Percentiles rank a stretch among this genome's conserved stretches.
phyloP scores from a whole-genome alignment of 2,113 vertebrate species.

The Rhynchopsitta pachyrhyncha region DNA sequence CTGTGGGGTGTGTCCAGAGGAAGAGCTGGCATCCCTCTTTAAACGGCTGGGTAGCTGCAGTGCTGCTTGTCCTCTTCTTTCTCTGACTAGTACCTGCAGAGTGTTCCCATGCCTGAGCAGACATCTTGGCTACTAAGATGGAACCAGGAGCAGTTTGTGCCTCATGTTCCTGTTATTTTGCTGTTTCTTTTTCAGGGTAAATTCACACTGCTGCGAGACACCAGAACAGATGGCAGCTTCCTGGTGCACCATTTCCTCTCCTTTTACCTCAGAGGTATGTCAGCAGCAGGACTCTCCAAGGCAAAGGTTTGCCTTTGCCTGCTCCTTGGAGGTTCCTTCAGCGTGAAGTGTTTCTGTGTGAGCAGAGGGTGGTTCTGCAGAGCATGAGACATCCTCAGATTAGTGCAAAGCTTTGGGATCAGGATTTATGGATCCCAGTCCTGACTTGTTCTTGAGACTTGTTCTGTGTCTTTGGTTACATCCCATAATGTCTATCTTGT shows the following conservation, averaged over 20 bases:
- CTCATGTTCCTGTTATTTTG: neutral
- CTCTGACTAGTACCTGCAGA: neutral
- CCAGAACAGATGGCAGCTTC: slow-evolving; percentile 88
- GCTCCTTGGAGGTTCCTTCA: neutral
- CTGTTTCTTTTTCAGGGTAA: slow-evolving; percentile 74
- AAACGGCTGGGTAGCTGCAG: neutral
- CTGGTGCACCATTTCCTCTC: slow-evolving; percentile 93
- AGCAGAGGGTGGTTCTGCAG: neutral
- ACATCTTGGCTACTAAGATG: neutral
- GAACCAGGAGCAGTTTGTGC: neutral
- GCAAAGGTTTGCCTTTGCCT: neutral
- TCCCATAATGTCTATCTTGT: neutral
- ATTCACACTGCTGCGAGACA: slow-evolving; percentile 83
- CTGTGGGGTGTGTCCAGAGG: fast-evolving
- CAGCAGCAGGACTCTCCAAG: neutral
- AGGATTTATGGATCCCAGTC: neutral
- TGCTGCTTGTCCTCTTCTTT: neutral
- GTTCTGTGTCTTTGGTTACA: neutral
- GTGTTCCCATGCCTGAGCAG: neutral
- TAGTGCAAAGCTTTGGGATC: neutral
- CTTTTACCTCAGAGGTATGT: slow-evolving; percentile 89
- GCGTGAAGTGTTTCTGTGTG: fast-evolving
- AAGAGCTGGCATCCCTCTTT: neutral
- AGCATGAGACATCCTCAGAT: fast-evolving
- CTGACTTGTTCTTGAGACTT: neutral